Percentiles rank a stretch among this genome's conserved stretches.
Evolutionary conservation across 2,888 invertebrate genomes (phyloP).

Genomic region (Agrochola circellaris): DNA sequence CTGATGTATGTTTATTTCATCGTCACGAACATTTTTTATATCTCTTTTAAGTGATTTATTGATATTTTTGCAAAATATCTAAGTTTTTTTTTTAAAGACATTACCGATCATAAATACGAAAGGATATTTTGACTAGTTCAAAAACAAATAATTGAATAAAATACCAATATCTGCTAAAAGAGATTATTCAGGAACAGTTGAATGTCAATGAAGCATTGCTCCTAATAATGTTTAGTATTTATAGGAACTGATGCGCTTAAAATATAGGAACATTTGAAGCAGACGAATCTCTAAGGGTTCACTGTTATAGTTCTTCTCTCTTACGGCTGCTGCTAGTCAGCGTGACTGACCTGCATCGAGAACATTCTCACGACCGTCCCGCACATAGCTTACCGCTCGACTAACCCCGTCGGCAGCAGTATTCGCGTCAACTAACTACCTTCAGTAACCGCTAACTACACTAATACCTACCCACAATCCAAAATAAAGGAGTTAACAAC

Average conservation of each 20-base stretch:
- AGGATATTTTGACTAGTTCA: slow-evolving; percentile 22
- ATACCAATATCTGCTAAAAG: slow-evolving; percentile 10
- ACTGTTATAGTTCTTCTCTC: not conserved
- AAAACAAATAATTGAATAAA: slow-evolving; percentile 8
- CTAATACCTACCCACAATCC: slow-evolving; percentile 85
- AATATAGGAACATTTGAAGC: slow-evolving; percentile 43
- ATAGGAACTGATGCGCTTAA: slow-evolving; percentile 50
- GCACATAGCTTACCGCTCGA: slow-evolving; percentile 26
- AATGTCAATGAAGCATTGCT: slow-evolving; percentile 18
- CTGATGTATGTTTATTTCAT: slow-evolving; percentile 1
- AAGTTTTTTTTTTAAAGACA: not conserved
- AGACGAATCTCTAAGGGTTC: slow-evolving; percentile 6
- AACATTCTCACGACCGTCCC: slow-evolving; percentile 49
- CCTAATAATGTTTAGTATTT: slow-evolving; percentile 15
- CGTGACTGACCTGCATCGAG: slow-evolving; percentile 27
- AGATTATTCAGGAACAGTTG: slow-evolving; percentile 3
- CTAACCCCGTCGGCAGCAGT: slow-evolving; percentile 18
- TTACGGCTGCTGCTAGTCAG: slow-evolving; percentile 2
- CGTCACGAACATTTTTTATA: slow-evolving; percentile 10
- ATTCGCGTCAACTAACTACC: slow-evolving; percentile 48
- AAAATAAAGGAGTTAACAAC: slow-evolving; percentile 81
- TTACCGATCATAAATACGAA: not conserved
- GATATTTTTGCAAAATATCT: slow-evolving; percentile 15
- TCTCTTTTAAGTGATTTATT: not conserved
- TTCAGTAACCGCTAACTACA: slow-evolving; percentile 65